These are phyloP conservation scores for Geopemphigus sp. DNA, from an alignment of 1,140 invertebrate species.

Conservation along the genomic window DNA sequence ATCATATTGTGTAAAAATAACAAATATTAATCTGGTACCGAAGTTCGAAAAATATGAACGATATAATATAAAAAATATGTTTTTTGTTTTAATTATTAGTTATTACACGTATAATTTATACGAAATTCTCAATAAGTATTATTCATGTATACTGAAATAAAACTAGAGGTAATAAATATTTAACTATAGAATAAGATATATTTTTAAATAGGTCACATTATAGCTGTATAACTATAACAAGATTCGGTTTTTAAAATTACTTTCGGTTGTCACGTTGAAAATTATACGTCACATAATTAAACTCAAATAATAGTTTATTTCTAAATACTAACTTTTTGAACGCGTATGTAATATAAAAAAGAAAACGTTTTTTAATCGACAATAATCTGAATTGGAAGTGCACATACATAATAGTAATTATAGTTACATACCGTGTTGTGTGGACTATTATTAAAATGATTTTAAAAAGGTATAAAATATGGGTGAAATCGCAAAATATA, in stretches of 20 bases:
- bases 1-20: neutral
- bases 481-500: too few species aligned
- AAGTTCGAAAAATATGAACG: neutral
- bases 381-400: too few species aligned
- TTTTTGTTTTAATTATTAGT: neutral
- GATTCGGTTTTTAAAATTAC: neutral
- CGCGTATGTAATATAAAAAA: too few species aligned
- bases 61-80: neutral
- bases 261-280: neutral
- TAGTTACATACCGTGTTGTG: too few species aligned
- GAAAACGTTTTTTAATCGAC: too few species aligned
- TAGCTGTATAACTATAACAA: neutral
- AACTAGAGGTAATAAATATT: neutral
- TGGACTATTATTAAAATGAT: too few species aligned
- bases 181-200: neutral
- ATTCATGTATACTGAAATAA: neutral
- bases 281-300: neutral
- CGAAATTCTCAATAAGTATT: neutral
- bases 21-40: constrained; percentile 5
- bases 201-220: neutral
- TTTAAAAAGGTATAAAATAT: too few species aligned
- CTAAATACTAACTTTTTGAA: neutral
- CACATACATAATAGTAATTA: too few species aligned
- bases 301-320: neutral
- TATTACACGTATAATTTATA: neutral